Percentiles rank a stretch among this genome's conserved stretches.
These are phyloP conservation scores for Antheraea pernyi DNA, from an alignment of 1,140 invertebrate species.

Conservation along the genomic window DNA sequence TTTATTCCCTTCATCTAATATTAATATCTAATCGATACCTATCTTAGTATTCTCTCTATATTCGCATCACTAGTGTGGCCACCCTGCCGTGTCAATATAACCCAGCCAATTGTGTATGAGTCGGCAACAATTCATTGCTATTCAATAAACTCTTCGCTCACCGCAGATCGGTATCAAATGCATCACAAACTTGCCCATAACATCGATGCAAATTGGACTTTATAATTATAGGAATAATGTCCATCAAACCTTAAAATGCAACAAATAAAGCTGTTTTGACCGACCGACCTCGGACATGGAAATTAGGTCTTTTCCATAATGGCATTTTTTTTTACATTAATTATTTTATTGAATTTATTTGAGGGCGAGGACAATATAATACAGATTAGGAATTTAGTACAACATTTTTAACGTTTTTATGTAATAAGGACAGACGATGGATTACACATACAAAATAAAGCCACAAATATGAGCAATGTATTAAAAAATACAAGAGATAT, in stretches of 20 bases:
- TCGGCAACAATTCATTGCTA: slow-evolving; percentile 55
- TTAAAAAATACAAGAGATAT: no score
- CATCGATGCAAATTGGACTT: slow-evolving; percentile 12
- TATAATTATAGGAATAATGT: slow-evolving; percentile 2
- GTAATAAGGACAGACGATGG: no score
- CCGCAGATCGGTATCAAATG: slow-evolving; percentile 40
- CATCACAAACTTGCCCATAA: slow-evolving; percentile 14
- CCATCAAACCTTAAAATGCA: not conserved
- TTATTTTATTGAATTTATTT: no score
- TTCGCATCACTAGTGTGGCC: slow-evolving; percentile 44
- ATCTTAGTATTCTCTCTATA: slow-evolving; percentile 21
- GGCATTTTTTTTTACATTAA: no score
- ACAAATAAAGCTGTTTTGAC: not conserved
- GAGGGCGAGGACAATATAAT: no score
- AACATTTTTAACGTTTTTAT: no score
- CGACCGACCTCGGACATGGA: slow-evolving; percentile 6
- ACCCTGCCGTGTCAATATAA: slow-evolving; percentile 60
- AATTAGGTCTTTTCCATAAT: not conserved
- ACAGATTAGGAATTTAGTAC: no score
- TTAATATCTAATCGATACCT: slow-evolving; percentile 16
- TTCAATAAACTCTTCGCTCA: slow-evolving; percentile 63
- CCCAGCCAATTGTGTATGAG: slow-evolving; percentile 59
- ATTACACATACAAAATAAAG: no score
- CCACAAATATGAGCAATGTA: no score
- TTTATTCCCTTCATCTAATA: no score